Percentiles rank a stretch among this genome's conserved stretches.
phyloP scores from a whole-genome alignment of 2,888 invertebrate species.

The Itoplectis maculator region DNA sequence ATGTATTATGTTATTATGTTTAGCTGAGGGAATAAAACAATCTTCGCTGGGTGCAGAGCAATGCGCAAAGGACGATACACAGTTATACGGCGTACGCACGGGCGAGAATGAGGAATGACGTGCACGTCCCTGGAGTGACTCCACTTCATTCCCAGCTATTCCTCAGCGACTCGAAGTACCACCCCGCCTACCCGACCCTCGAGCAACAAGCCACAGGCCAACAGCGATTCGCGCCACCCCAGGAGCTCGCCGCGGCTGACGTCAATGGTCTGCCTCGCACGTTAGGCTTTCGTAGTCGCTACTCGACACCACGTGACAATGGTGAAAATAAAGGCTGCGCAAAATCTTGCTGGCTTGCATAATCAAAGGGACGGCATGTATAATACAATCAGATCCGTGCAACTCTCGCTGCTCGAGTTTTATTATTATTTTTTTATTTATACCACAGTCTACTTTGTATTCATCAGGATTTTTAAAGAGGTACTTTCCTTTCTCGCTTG shows the following conservation, averaged over 20 bases:
- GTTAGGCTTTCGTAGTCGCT: conserved; percentile 11
- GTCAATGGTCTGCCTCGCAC: conserved; percentile 64
- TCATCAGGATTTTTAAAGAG: not conserved
- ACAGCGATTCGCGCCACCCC: conserved; percentile 35
- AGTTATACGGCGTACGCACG: not conserved
- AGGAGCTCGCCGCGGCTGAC: conserved; percentile 56
- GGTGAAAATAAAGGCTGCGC: not conserved
- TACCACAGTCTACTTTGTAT: not conserved
- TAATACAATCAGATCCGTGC: not conserved
- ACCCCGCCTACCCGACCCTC: conserved; percentile 24
- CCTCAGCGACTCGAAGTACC: conserved; percentile 38
- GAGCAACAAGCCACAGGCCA: conserved; percentile 60
- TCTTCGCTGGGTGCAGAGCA: conserved; percentile 19
- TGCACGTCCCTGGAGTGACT: conserved; percentile 52
- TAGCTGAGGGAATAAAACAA: conserved; percentile 34
- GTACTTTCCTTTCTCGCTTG: too few species aligned
- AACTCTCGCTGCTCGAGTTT: not conserved
- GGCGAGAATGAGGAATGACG: conserved; percentile 51
- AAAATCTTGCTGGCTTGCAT: conserved; percentile 18
- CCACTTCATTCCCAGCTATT: conserved; percentile 43
- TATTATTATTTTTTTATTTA: not conserved
- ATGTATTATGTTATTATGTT: conserved; percentile 7
- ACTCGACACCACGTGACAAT: not conserved
- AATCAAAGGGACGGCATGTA: conserved; percentile 2
- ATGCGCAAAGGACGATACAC: not conserved